These are phyloP conservation scores for Biston betularia DNA, from an alignment of 2,888 invertebrate genomes.

Conservation along the genomic window DNA sequence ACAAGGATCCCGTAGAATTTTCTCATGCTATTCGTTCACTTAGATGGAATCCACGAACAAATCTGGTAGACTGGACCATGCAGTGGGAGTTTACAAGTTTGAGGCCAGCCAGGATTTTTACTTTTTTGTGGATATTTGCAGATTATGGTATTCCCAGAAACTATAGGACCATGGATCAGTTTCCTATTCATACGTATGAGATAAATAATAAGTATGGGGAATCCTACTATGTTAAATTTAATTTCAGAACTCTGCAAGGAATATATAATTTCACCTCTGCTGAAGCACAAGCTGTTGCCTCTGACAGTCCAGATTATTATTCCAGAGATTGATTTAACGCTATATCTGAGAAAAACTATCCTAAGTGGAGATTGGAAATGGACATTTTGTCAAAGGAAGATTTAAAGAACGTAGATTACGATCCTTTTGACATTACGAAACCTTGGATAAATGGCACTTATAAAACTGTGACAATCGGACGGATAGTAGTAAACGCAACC, in stretches of 20 bases:
- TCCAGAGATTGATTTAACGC: slow-evolving; percentile 94
- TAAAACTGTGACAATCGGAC: slow-evolving; percentile 80
- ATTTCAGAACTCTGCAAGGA: slow-evolving; percentile 94
- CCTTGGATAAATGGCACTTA: slow-evolving; percentile 75
- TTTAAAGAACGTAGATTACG: slow-evolving; percentile 64
- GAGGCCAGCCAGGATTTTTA: slow-evolving; percentile 89
- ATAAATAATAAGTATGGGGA: slow-evolving; percentile 90
- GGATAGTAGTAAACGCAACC: slow-evolving; percentile 77
- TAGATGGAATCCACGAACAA: slow-evolving; percentile 85
- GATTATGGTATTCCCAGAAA: slow-evolving; percentile 96
- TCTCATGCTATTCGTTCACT: slow-evolving; percentile 82
- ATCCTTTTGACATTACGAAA: slow-evolving; percentile 80
- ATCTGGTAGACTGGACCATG: slow-evolving; percentile 61
- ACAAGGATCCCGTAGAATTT: slow-evolving; percentile 83
- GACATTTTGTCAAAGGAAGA: slow-evolving; percentile 73
- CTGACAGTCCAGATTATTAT: slow-evolving; percentile 92
- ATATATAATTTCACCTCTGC: slow-evolving; percentile 89
- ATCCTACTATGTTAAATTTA: slow-evolving; percentile 93
- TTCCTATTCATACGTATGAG: slow-evolving; percentile 95
- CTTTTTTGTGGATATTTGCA: slow-evolving; percentile 91
- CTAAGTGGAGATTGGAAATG: slow-evolving; percentile 75
- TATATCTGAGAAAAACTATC: slow-evolving; percentile 88
- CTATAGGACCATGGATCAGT: slow-evolving; percentile 95
- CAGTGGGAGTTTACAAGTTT: slow-evolving; percentile 83
- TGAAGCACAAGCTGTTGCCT: slow-evolving; percentile 87